Conservation (phyloP, 1,140 invertebrate genomes). For the Dendrolimus punctatus region DNA sequence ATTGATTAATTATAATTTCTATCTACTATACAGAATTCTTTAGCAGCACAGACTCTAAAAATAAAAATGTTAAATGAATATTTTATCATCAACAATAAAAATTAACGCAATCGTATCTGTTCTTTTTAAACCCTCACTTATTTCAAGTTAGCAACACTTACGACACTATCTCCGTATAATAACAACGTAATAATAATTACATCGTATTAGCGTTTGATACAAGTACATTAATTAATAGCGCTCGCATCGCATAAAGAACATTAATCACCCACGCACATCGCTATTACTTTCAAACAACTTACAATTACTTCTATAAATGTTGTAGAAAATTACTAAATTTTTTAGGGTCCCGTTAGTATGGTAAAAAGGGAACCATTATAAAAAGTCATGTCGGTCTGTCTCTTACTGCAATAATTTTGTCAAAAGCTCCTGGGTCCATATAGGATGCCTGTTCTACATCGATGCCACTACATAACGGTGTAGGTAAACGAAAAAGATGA, state of each 20-base stretch:
- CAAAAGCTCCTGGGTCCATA: too few relatives aligned
- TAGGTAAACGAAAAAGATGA: too few relatives aligned
- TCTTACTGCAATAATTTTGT: too few relatives aligned
- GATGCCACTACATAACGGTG: too few relatives aligned
- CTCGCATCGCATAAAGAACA: slow-evolving; percentile 20
- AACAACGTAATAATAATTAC: slow-evolving; percentile 18
- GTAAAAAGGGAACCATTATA: neutral
- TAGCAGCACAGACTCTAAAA: too few relatives aligned
- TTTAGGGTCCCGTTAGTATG: slow-evolving; percentile 5
- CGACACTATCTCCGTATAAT: neutral
- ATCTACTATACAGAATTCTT: too few relatives aligned
- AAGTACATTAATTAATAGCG: slow-evolving; percentile 20
- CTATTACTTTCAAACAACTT: slow-evolving; percentile 19
- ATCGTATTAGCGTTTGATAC: slow-evolving; percentile 22
- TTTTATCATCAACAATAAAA: too few relatives aligned
- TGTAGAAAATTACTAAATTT: slow-evolving; percentile 17
- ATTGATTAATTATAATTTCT: too few relatives aligned
- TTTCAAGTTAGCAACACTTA: neutral
- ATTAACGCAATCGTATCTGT: too few relatives aligned
- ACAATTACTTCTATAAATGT: slow-evolving; percentile 19
- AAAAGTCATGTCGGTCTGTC: neutral
- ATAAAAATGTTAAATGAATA: too few relatives aligned
- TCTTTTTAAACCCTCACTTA: too few relatives aligned
- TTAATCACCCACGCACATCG: slow-evolving; percentile 15
- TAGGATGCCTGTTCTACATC: too few relatives aligned